These are phyloP conservation scores for Cairina moschata DNA, from an alignment of 2,113 vertebrate species.

Conservation along the genomic window DNA sequence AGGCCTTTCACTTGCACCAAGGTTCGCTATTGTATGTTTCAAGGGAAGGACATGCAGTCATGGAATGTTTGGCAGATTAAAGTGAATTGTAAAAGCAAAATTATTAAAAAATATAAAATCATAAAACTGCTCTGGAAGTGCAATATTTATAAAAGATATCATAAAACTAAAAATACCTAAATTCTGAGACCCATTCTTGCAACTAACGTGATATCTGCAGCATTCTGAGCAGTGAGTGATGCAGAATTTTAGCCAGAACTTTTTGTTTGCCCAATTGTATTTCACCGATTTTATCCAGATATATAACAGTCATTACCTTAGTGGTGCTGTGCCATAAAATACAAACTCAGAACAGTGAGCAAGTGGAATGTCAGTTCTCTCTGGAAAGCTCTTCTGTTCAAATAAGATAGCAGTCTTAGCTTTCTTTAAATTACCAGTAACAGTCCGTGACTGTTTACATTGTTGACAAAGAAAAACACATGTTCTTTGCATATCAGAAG, in stretches of 20 bases:
- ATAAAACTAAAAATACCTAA: neutral
- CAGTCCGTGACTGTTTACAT: neutral
- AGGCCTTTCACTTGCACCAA: neutral
- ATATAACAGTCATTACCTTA: neutral
- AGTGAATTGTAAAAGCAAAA: neutral
- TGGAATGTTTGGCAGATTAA: neutral
- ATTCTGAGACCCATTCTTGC: neutral
- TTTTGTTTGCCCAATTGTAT: neutral
- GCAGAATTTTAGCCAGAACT: neutral
- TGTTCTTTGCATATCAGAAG: neutral
- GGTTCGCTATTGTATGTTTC: neutral
- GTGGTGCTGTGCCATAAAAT: neutral
- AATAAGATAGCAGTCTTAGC: neutral
- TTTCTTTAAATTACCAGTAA: neutral
- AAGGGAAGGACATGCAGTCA: neutral
- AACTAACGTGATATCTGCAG: neutral
- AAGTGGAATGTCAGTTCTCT: neutral
- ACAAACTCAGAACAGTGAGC: neutral
- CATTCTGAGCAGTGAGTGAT: neutral
- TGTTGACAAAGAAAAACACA: neutral
- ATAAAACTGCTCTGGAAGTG: neutral
- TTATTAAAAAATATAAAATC: neutral
- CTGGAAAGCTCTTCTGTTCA: neutral
- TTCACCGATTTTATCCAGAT: conserved; percentile 20
- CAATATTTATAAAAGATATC: neutral